Evolutionary conservation across 2,888 invertebrate genomes (phyloP), one percentile per base, ranked within the genome.

Genomic region (Andrena bucephala): DNA sequence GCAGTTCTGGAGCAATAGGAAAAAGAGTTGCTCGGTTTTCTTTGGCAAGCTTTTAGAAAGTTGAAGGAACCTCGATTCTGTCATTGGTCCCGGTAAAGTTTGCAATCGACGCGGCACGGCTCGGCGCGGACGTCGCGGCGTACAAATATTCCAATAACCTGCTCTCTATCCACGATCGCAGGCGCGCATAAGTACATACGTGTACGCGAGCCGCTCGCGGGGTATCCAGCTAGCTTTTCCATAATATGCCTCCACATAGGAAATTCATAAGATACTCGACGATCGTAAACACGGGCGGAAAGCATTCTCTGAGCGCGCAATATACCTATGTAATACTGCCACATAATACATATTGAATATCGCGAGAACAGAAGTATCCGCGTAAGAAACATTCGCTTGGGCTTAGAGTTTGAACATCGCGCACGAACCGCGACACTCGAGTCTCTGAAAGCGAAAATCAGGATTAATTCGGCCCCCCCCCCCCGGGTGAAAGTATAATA

Each of bases 201-300:
- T 31, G 50, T 42, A 24, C 65, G n/a, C 36, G 10, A 8, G 42
- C 10, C 54, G 16, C 20, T 13, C n/a, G 36, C 13, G 10, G 2
- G 6, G 31, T n/a, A 16, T 33, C 48, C 24, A 24, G 52, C 31
- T 54, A 24, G 52, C 31, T 54, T 62, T 60, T 24, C 8, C 66
- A 52, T 52, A 48, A 42, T 31, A 20, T 50, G 27, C 52, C 42
- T 42, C 16, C 29, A 29, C 36, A 57, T 72, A 29, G 67, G 42
- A 77, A 81, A 81, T 81, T 71, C 71, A 67, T 81, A 80, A 81
- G 62, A 72, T 67, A 67, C 62, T 80, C 80, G 80, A 29, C 20
- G 66, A 71, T 48, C 66, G 79, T 70, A 54, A 79, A 79, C 78
- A 72, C 42, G 42, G 54, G 67, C 57, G 27, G n/a, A 57, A 79